Evolutionary conservation across 2,888 invertebrate genomes (phyloP), one percentile per base, ranked within the genome.

Genomic region (Drosophila sordidapex): DNA sequence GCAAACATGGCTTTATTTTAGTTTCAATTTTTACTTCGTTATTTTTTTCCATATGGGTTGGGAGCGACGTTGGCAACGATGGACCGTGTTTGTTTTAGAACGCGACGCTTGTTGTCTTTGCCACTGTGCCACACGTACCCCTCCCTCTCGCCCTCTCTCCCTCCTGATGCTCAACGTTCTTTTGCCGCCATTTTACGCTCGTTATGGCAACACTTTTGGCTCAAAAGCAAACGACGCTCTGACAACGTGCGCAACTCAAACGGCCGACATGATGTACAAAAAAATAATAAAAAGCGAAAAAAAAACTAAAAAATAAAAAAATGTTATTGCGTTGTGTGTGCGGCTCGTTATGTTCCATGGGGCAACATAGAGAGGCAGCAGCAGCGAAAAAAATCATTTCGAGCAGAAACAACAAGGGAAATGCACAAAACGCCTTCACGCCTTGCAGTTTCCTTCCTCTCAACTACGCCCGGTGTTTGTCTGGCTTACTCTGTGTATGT

Each of bases 341-440:
- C 75, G 85, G 76, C 90, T 87, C 87, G 81, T 83, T 87, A 87
- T 83, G 72, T 78, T 63, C 65, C 70, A 78, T 51, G 79, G 74
- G 81, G 76, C 60, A 64, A 57, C 72, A 67, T 33, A 60, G 78
- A 35, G 57, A 21, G 51, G 57, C 68, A 61, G 67, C 66, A 53
- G 67, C 59, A 52, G 38, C 63, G 70, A 54, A 68, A 84, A 83
- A 85, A 84, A 85, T 80, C 76, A 89, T 86, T 87, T 85, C 82
- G 75, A 82, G 90, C 90, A 89, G 89, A 89, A 86, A 89, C 85
- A 87, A 89, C 88, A 89, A 85, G 89, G 89, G 85, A 89, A 89
- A 89, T 86, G 85, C 82, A 80, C 74, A 81, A 84, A 89, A 81
- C 76, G 76, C 76, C 79, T 79, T 79, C 79, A 79, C 79, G 79